Base-by-base conservation (phyloP, 2,888 invertebrate genomes). In the Tanytarsus gracilentus region DNA sequence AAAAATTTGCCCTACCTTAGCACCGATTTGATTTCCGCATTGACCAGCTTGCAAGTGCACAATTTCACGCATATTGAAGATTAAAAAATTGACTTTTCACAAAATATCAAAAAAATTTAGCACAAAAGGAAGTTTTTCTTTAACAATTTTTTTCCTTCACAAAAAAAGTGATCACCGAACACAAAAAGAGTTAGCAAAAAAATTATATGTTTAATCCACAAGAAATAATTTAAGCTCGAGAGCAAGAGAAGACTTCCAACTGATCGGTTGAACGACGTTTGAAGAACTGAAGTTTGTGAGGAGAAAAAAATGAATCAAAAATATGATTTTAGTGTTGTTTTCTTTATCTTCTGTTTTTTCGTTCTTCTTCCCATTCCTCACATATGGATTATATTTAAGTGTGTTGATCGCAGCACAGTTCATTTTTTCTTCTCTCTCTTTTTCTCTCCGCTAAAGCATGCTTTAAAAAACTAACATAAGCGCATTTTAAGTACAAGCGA, bases 21-120 rank as follows among this genome's bases (percentile, higher is more conserved):
- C 58, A 23, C 58, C 58, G 23, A 58, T 58, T 25, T 58, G 58
- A 16, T 58, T 58, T 21, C 58, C 58, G 14, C 58, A 58, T 58
- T 58, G 58, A 23, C 58, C 58, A 18, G 58, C 58, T 33, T 58
- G 58, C 14, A 55, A 55, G 25, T 55, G 55, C 11, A 55, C 55
- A 16, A 55, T 55, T 55, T 55, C 55, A 25, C 55, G 23, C 55
- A 55, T 55, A 30, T 29, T 51, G 27, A 51, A 16, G 6, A 4
- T n/a, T 49, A 25, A 44, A 44, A 44, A 16, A 11, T 44, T 49
- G 25, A 49, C 25, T 5, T 8, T n/a, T n/a, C n/a, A n/a, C n/a
- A 30, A 30, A 6, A 30, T 8, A 30, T 9, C 6, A 6, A 30
- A 6, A 30, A 30, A 30, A 30, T 30, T 30, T 30, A 30, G 30